Conservation (phyloP, 1,140 invertebrate genomes). For the Aricia agestis region DNA sequence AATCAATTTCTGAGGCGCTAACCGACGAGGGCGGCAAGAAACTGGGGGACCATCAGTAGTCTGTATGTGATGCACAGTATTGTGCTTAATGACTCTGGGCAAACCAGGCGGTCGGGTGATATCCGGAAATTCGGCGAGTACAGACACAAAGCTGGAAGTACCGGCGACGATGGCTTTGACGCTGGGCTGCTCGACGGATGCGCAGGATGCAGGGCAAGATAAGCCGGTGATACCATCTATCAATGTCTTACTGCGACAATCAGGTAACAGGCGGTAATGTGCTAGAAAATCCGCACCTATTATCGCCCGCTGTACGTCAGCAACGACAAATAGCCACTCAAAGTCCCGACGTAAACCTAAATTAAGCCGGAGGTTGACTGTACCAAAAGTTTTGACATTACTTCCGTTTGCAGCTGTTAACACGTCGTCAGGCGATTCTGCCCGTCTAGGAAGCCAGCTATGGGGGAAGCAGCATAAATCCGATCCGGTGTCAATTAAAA, state of each 20-base stretch:
- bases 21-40: no score
- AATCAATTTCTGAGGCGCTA: no score
- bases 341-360: no score
- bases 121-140: no score
- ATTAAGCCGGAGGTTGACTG: background rate
- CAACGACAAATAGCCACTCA: conserved; percentile 42
- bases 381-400: background rate
- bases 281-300: conserved; percentile 50
- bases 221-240: background rate
- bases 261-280: conserved; percentile 37
- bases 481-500: background rate
- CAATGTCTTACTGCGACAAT: no score
- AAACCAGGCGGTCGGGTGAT: no score
- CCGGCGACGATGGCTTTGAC: background rate
- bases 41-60: no score
- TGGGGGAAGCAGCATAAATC: background rate
- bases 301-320: conserved; percentile 41
- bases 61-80: no score
- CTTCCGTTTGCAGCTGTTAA: background rate
- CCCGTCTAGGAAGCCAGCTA: background rate
- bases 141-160: background rate
- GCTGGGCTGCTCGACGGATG: background rate
- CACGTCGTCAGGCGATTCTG: background rate
- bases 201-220: background rate
- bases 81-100: no score